Evolutionary conservation across 1,140 invertebrate species (phyloP), one percentile per base, ranked within the genome.

Genomic region (Pteromalus puparum): DNA sequence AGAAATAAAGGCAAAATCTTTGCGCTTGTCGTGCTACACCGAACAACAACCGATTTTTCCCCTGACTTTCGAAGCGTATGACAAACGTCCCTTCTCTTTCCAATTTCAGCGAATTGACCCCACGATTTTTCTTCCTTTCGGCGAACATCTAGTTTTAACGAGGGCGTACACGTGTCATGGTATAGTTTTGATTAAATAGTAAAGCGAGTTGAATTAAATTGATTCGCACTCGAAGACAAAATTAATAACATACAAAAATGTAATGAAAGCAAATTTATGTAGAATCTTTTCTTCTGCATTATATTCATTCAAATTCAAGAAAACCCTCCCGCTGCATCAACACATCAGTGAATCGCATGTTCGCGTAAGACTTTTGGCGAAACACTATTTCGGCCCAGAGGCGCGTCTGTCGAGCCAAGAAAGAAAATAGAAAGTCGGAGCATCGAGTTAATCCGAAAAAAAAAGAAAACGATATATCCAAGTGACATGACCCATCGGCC

Each of bases 401-500:
- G 18, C 15, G 21, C 15, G 21, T 61, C 53, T 6, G 53, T n/a
- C 53, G 21, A n/a, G 53, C 18, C 0, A 7, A 3, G 2, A 21
- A 61, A 61, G 15, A 61, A 61, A 61, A 61, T n/a, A 9, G 53
- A n/a, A 61, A 61, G 53, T 61, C 53, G 18, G 6, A 4, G 53
- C 18, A n/a, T n/a, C 2, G 21, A 61, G 21, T 61, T 61, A 21
- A 61, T 21, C 21, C 53, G 3, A n/a, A 61, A 61, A 48, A 61
- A 42, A 12, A 65, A 15, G 38, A 61, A 77, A n/a, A 9, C 26
- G n/a, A 12, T 76, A 12, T 9, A 76, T 46, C 42, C 12, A 48
- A n/a, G 42, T 75, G 42, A 77, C 26, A 61, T 61, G 75, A 67
- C 65, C 65, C 38, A 68, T 79, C 77, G 65, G 46, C 38, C 34